Evolutionary conservation across 2,113 vertebrate genomes (phyloP), one percentile per base, ranked within the genome.

Genomic region (Centropristis striata): DNA sequence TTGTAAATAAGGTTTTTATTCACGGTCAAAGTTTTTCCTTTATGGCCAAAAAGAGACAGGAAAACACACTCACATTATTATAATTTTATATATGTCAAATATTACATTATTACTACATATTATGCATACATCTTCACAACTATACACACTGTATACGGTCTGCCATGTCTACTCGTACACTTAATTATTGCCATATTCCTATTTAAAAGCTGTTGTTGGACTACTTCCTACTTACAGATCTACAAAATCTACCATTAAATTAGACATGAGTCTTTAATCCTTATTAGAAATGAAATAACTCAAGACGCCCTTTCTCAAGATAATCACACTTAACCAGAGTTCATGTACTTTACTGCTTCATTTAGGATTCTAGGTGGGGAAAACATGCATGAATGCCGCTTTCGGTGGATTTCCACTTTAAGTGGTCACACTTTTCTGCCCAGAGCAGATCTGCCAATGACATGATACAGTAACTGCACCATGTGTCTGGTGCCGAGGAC

Each of bases 401-500:
- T 80, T 59, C 1, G 8, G 57, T 50, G 51, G 68, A 64, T 81
- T 80, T 85, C 61, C 63, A 58, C 55, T 72, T 66, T 44, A 71
- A 79, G 72, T 39, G 27, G 32, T 58, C 6, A 2, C 37, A 41
- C 41, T 71, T 54, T 80, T 54, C 75, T 55, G 71, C 59, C 65
- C 58, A 41, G 63, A 73, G 75, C 61, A 67, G 66, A 78, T 78
- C 50, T 39, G 51, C 37, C 59, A 61, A 16, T 70, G 75, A 71
- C 50, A 39, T 77, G 71, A 88, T 83, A 64, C 73, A 78, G 60
- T 64, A 77, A 58, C 37, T 39, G 59, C 42, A 50, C 50, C 49
- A 32, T 75, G 68, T 81, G 89, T 81, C 60, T 70, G 39, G 25
- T 65, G 67, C 12, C 21, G 15, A 78, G 42, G 36, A 37, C 68